A percentile compares a stretch with the other conserved stretches of the same genome.
phyloP scores from a whole-genome alignment of 1,140 invertebrate genomes.

The Hydropsyche tenuis region DNA sequence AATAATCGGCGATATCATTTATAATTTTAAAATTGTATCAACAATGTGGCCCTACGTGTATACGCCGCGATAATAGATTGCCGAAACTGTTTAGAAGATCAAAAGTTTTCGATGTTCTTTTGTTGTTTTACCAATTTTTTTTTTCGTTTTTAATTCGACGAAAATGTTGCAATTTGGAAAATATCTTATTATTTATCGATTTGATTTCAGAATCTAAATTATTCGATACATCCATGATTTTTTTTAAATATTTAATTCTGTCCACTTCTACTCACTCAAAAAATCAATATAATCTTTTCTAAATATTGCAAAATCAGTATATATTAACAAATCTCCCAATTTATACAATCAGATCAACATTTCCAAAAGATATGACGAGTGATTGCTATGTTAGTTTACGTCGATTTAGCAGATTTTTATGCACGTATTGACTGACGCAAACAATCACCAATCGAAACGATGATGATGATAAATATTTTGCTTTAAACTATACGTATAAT shows the following conservation, averaged over 20 bases:
- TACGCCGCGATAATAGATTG: no score
- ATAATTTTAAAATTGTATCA: no score
- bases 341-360: background rate
- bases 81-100: no score
- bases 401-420: background rate
- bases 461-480: background rate
- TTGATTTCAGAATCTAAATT: background rate
- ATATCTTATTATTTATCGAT: background rate
- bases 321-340: no score
- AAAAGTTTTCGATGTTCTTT: background rate
- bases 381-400: constrained; percentile 23
- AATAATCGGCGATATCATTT: constrained; percentile 21
- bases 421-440: background rate
- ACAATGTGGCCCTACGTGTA: no score
- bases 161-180: background rate
- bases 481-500: no score
- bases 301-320: no score
- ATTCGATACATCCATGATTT: background rate
- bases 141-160: background rate
- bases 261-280: no score
- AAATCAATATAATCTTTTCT: no score
- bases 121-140: background rate
- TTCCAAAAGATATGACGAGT: background rate
- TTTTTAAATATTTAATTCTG: no score
- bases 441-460: background rate